These are phyloP conservation scores for Petrocephalus sullivani DNA, from an alignment of 2,797 vertebrate genomes.

Conservation along the genomic window DNA sequence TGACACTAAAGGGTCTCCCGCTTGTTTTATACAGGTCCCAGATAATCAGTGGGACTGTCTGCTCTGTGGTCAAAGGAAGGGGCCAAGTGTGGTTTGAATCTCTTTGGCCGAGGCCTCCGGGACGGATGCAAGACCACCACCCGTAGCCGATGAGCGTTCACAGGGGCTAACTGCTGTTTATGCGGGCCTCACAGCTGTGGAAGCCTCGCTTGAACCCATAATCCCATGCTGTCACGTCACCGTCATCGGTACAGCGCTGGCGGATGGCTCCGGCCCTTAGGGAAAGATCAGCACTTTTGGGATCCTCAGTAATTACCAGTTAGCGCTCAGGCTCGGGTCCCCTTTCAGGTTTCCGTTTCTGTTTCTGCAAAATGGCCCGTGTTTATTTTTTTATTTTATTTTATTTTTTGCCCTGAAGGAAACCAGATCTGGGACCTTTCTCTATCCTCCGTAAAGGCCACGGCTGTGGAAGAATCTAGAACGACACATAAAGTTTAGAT, in stretches of 20 bases:
- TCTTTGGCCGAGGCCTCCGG: constrained; percentile 53
- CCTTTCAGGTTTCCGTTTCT: constrained; percentile 33
- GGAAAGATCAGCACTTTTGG: constrained; percentile 48
- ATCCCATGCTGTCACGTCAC: constrained; percentile 36
- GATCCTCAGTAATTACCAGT: constrained; percentile 53
- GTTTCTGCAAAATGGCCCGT: constrained; percentile 12
- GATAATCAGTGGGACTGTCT: constrained; percentile 56
- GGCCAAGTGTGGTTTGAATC: constrained; percentile 55
- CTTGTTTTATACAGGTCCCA: constrained; percentile 28
- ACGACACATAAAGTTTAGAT: constrained; percentile 2
- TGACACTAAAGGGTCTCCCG: background rate
- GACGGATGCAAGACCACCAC: constrained; percentile 39
- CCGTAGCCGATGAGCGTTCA: constrained; percentile 45
- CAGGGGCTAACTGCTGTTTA: constrained; percentile 50
- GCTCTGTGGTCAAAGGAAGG: constrained; percentile 65
- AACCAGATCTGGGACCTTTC: background rate
- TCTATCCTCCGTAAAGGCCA: constrained; percentile 13
- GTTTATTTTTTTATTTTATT: background rate
- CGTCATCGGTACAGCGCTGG: constrained; percentile 28
- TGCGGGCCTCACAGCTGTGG: constrained; percentile 29
- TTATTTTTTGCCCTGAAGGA: background rate
- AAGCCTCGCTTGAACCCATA: constrained; percentile 32
- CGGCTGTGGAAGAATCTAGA: background rate
- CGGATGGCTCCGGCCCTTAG: constrained; percentile 27
- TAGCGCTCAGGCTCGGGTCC: constrained; percentile 41